Evolutionary conservation across 2,888 invertebrate genomes (phyloP).

Genomic region (Tetheella fluctuosa): DNA sequence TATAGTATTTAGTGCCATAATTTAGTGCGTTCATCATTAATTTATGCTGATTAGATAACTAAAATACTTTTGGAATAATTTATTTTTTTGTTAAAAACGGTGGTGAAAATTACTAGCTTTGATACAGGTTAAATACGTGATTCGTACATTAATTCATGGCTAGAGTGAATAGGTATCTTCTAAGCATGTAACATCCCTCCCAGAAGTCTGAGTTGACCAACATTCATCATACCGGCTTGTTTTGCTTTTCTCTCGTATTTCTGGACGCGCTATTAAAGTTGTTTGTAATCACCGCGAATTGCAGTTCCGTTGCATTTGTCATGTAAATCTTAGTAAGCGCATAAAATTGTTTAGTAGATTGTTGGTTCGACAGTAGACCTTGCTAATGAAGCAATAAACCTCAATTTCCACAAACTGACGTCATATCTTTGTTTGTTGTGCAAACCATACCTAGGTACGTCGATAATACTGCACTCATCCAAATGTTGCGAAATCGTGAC

Average conservation of each 20-base stretch:
- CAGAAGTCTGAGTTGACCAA: too few relatives aligned
- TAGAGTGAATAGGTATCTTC: too few relatives aligned
- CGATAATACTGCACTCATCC: background rate
- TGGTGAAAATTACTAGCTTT: too few relatives aligned
- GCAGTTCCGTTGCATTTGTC: background rate
- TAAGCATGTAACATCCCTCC: too few relatives aligned
- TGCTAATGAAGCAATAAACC: constrained; percentile 1
- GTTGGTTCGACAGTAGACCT: background rate
- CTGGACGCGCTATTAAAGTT: background rate
- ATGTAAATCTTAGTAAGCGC: constrained; percentile 6
- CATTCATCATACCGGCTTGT: too few relatives aligned
- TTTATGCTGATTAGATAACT: too few relatives aligned
- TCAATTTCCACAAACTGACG: background rate
- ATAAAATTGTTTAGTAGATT: background rate
- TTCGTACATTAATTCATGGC: too few relatives aligned
- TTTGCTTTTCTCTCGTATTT: background rate
- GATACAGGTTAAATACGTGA: too few relatives aligned
- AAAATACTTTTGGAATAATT: too few relatives aligned
- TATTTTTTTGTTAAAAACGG: too few relatives aligned
- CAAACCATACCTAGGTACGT: background rate
- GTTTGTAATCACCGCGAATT: constrained; percentile 1
- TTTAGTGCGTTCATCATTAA: too few relatives aligned
- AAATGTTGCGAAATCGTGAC: background rate
- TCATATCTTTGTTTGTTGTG: background rate
- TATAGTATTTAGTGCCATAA: too few relatives aligned